Percentiles rank a stretch among this genome's conserved stretches.
These are phyloP conservation scores for Hippopotamyrus pictus DNA, from an alignment of 2,797 vertebrate species.

Conservation along the genomic window DNA sequence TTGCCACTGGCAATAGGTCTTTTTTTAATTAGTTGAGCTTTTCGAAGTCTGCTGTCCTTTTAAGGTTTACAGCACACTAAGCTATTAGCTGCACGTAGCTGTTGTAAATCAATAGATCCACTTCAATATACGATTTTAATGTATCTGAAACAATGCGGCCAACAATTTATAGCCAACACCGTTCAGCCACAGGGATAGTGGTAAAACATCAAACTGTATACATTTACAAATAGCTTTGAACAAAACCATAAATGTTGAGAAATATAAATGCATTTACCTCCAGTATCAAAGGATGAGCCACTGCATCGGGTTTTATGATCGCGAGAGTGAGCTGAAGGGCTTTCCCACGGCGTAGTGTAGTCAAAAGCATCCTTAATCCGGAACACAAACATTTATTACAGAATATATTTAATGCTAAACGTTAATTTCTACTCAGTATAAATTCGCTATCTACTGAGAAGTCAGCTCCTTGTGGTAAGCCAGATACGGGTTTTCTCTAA, in stretches of 20 bases:
- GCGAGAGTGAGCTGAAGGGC: conserved; percentile 86
- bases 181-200: neutral
- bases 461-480: neutral
- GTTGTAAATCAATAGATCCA: neutral
- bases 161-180: neutral
- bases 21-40: neutral
- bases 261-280: conserved; percentile 62
- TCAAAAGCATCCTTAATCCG: conserved; percentile 37
- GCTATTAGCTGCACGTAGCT: neutral
- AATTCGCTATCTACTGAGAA: neutral
- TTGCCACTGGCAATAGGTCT: neutral
- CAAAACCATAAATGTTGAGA: neutral
- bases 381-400: neutral
- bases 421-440: neutral
- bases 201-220: neutral
- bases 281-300: conserved; percentile 78
- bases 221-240: neutral
- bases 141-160: neutral
- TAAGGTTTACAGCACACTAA: neutral
- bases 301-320: conserved; percentile 83
- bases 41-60: neutral
- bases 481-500: neutral
- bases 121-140: neutral
- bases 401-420: neutral
- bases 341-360: conserved; percentile 44